Percentiles rank a stretch among this genome's conserved stretches.
phyloP scores from a whole-genome alignment of 2,888 invertebrate species.

The Agrotis segetum region DNA sequence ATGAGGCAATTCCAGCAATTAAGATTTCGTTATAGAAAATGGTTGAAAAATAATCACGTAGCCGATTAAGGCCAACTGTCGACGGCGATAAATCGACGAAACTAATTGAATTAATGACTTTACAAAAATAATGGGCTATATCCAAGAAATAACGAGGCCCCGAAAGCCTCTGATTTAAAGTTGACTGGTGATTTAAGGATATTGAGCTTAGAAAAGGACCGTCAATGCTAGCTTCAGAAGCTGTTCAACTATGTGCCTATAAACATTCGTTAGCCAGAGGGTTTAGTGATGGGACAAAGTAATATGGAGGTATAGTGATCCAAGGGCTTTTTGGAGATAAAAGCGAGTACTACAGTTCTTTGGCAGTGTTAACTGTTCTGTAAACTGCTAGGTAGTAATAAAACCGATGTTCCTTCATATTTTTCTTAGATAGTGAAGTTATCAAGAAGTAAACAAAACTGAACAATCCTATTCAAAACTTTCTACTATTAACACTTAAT shows the following conservation, averaged over 20 bases:
- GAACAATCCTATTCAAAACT: not conserved
- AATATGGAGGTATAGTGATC: not conserved
- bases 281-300: not conserved
- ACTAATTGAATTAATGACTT: constrained; percentile 61
- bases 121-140: constrained; percentile 41
- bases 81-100: constrained; percentile 56
- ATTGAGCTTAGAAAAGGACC: not conserved
- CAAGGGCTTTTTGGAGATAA: not conserved
- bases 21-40: constrained; percentile 59
- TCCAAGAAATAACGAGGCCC: constrained; percentile 30
- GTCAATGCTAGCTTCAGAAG: not conserved
- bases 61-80: constrained; percentile 61
- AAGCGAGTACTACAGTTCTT: too few species aligned
- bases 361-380: not conserved
- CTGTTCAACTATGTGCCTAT: not conserved
- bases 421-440: too few species aligned
- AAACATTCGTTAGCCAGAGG: not conserved
- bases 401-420: not conserved
- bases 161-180: constrained; percentile 12
- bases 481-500: constrained; percentile 2
- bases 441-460: too few species aligned
- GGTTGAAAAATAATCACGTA: constrained; percentile 61
- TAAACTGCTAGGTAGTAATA: not conserved
- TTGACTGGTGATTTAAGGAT: constrained; percentile 16
- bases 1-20: constrained; percentile 59